Base-by-base conservation (phyloP, 2,113 vertebrate species). In the Fukomys damarensis region DNA sequence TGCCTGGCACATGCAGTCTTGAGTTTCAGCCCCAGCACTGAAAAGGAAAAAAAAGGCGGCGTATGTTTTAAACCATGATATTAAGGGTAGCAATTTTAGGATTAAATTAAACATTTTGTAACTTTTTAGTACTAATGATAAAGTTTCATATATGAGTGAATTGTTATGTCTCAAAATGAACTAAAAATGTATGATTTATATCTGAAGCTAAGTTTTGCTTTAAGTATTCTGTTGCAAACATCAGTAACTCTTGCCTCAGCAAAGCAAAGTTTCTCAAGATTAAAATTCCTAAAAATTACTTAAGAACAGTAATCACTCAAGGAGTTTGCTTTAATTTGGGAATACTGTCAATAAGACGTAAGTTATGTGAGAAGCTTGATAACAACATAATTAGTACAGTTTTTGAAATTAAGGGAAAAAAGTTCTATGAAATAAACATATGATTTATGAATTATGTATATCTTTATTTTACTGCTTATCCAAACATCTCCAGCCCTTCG, bases 341-440 rank as follows among this genome's bases (percentile, higher is more conserved):
- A 95, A 72, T 91, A 52, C 46, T 89, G 7, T 90, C 56, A 87
- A 90, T 96, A 94, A 89, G 84, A 91, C 38, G 54, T 28, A 93
- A 89, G 76, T 92, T 90, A 74, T 89, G 19, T 93, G 68, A 70
- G 93, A 93, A 70, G 0, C 19, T 92, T 83, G 41, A 81, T 89
- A 76, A 61, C 56, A 81, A 86, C 72, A 54, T 88, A 89, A 92
- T 92, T 88, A 88, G 38, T 95, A 77, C 16, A 81, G 63, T 92
- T 97, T 81, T 68, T 94, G 43, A 85, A 94, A 91, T 96, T 68
- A 97, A 94, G 32, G 2, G 19, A 65, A 85, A 70, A 93, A 94
- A 89, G 89, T 95, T 83, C 28, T 87, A 38, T 96, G 52, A 24
- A 89, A 68, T 77, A 89, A 82, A 59, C 89, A 72, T 52, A 59